Evolutionary conservation across 2,888 invertebrate species (phyloP), one percentile per base, ranked within the genome.

Genomic region (Drosophila paranaensis): DNA sequence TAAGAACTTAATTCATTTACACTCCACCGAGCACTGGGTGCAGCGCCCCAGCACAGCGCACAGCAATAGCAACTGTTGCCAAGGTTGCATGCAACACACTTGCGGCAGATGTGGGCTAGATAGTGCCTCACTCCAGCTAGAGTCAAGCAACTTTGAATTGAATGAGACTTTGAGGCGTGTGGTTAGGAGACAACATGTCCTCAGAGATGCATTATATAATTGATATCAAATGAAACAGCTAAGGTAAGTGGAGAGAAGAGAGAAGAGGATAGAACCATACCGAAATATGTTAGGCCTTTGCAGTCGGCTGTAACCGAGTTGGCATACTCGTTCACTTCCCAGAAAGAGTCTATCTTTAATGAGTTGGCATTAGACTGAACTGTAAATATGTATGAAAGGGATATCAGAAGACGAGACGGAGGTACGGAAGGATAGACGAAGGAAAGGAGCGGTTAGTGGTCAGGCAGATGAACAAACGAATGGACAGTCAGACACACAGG

Each of bases 1-100:
- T 68, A 64, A 60, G 58, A 71, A 56, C 51, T 48, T 40, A 30
- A 62, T 43, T 35, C 53, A 57, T 78, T 63, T 51, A 35, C 51
- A 67, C 71, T 40, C 30, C 53, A 73, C 51, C 60, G 54, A 48
- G 45, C 68, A 68, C 30, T 20, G 35, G 40, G 20, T 11, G 25
- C 33, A 53, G 62, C 50, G 14, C 13, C 33, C 46, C n/a, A n/a
- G n/a, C 27, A 30, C 48, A 48, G 48, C 30, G n/a, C n/a, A n/a
- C n/a, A 50, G 33, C 48, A 50, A 33, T 33, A 16, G 30, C 35
- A 20, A 35, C 16, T 13, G 50, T 50, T 50, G 33, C 50, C 50
- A 50, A 33, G 50, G 50, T 50, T 50, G 50, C 50, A 20, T 50
- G 50, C 50, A 35, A 35, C 50, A 50, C 50, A 50, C 16, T 50